Conservation (phyloP, 1,140 invertebrate genomes). For the Tyrophagus putrescentiae region DNA sequence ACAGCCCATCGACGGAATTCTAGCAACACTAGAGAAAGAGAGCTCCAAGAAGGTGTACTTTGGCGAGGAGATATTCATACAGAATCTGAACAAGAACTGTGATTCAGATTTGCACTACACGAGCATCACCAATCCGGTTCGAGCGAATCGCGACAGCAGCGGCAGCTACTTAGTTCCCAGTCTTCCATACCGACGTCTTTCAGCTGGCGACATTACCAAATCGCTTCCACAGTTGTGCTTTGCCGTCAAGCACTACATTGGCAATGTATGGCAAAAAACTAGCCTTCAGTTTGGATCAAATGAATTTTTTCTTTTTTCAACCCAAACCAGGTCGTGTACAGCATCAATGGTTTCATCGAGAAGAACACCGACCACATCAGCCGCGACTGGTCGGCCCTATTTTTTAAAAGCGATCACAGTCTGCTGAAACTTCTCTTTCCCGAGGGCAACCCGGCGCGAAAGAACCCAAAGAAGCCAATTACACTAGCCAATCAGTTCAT, state of each 20-base stretch:
- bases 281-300: neutral
- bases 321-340: constrained; percentile 54
- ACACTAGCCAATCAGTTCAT: constrained; percentile 73
- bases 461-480: constrained; percentile 27
- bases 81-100: constrained; percentile 47
- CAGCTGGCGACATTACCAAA: constrained; percentile 17
- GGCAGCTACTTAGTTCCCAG: neutral
- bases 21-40: constrained; percentile 55
- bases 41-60: constrained; percentile 73
- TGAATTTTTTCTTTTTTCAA: neutral
- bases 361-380: constrained; percentile 86
- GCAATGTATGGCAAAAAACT: constrained; percentile 36
- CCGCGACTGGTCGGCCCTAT: constrained; percentile 43
- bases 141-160: neutral
- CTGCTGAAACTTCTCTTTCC: constrained; percentile 28
- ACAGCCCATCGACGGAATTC: constrained; percentile 56
- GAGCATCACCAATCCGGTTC: constrained; percentile 22
- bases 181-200: constrained; percentile 15
- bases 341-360: constrained; percentile 67
- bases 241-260: constrained; percentile 50
- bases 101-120: constrained; percentile 30
- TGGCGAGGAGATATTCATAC: constrained; percentile 63
- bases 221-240: constrained; percentile 28
- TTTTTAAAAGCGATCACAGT: constrained; percentile 25
- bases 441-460: constrained; percentile 28